Conservation (phyloP, 2,797 vertebrate genomes). For the Adelosebastes latens region DNA sequence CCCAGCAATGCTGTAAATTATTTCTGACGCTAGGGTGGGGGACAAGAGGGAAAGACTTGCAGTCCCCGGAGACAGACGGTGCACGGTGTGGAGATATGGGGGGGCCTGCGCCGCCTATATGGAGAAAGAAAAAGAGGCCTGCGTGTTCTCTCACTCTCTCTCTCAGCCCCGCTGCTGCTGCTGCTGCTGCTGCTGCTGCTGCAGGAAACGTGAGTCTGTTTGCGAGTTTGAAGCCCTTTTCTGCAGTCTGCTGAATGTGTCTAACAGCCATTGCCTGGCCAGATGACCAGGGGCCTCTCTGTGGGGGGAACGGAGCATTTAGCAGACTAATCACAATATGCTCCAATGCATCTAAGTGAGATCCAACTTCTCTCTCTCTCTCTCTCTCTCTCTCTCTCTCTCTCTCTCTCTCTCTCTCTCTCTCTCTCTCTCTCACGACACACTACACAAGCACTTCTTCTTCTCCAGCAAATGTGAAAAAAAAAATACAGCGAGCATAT, state of each 20-base stretch:
- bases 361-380: conserved; percentile 34
- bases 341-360: conserved; percentile 46
- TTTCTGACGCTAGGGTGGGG: conserved; percentile 73
- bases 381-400: no score
- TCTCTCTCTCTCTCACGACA: conserved; percentile 2
- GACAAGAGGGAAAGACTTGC: conserved; percentile 69
- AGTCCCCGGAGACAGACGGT: conserved; percentile 65
- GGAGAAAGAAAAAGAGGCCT: conserved; percentile 10
- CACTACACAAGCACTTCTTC: conserved; percentile 17
- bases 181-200: neutral
- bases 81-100: conserved; percentile 48
- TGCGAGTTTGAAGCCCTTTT: conserved; percentile 43
- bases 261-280: conserved; percentile 41
- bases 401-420: conserved; percentile 23
- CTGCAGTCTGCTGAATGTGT: conserved; percentile 57
- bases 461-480: conserved; percentile 5
- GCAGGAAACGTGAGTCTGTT: conserved; percentile 23
- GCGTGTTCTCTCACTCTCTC: conserved; percentile 16
- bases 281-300: conserved; percentile 53
- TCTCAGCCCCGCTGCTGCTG: neutral
- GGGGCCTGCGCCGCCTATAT: conserved; percentile 35
- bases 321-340: conserved; percentile 68
- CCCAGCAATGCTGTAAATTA: conserved; percentile 78
- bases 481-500: neutral
- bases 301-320: conserved; percentile 52